These are phyloP conservation scores for Sinhomidia bicolor DNA, from an alignment of 2,888 invertebrate species.

Conservation along the genomic window DNA sequence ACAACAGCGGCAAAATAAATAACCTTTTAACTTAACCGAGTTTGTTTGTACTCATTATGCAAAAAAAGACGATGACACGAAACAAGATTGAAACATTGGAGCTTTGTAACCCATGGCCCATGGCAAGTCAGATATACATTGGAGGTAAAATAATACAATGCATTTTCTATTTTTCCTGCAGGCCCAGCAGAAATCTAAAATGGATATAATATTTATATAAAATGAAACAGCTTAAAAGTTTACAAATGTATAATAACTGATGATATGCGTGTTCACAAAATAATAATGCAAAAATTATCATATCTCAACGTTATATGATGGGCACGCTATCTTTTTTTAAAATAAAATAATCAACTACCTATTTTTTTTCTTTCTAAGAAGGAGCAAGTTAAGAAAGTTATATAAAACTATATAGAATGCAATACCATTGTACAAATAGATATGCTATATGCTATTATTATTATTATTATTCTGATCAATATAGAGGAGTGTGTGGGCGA, in stretches of 20 bases:
- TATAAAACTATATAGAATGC: not conserved
- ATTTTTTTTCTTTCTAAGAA: constrained; percentile 12
- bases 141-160: too few species aligned
- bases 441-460: not conserved
- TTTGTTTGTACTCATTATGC: not conserved
- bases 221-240: too few species aligned
- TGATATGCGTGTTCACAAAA: too few species aligned
- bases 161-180: not conserved
- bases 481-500: constrained; percentile 62
- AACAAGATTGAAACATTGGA: not conserved
- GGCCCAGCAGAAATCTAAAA: not conserved
- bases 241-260: too few species aligned
- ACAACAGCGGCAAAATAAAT: too few species aligned
- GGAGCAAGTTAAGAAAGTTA: not conserved
- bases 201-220: not conserved
- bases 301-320: too few species aligned
- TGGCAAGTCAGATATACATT: not conserved
- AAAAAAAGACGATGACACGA: not conserved
- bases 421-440: too few species aligned
- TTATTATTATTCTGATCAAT: not conserved
- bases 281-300: too few species aligned
- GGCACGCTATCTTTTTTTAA: too few species aligned
- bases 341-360: too few species aligned
- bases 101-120: not conserved
- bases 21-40: too few species aligned